These are phyloP conservation scores for Harpalus rubripes DNA, from an alignment of 2,888 invertebrate genomes.

Conservation along the genomic window DNA sequence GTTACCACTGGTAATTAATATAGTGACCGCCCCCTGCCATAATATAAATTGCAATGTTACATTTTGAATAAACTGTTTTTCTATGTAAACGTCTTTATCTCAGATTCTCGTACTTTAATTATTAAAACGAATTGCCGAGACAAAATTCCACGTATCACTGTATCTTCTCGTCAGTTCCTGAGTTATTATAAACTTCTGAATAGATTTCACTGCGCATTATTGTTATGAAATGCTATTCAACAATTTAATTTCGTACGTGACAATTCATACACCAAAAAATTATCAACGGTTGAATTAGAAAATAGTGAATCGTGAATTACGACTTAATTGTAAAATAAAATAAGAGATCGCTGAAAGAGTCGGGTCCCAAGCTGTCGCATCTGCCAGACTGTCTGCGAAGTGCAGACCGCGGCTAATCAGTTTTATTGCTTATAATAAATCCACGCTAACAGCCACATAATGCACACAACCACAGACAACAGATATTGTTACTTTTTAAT, in stretches of 20 bases:
- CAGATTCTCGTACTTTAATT: no score
- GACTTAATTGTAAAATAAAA: constrained; percentile 54
- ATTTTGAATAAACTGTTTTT: no score
- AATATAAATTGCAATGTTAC: no score
- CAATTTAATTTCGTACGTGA: constrained; percentile 8
- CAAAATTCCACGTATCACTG: no score
- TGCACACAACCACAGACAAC: constrained; percentile 1
- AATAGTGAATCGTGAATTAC: constrained; percentile 29
- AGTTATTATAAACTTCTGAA: no score
- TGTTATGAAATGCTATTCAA: no score
- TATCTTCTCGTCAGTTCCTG: no score
- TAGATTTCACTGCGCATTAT: no score
- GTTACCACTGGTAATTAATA: no score
- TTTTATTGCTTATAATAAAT: constrained; percentile 72
- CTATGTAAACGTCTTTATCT: no score
- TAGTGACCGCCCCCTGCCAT: no score
- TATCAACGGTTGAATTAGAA: background rate
- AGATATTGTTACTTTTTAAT: background rate
- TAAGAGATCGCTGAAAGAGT: constrained; percentile 46
- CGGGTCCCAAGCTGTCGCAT: background rate
- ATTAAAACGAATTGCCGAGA: no score
- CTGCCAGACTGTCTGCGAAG: constrained; percentile 11
- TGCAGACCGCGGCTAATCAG: constrained; percentile 72
- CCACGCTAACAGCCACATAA: constrained; percentile 70
- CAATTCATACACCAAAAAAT: constrained; percentile 30